These are phyloP conservation scores for Pantherophis alleghaniensis DNA, from an alignment of 2,797 vertebrate species.

Conservation along the genomic window DNA sequence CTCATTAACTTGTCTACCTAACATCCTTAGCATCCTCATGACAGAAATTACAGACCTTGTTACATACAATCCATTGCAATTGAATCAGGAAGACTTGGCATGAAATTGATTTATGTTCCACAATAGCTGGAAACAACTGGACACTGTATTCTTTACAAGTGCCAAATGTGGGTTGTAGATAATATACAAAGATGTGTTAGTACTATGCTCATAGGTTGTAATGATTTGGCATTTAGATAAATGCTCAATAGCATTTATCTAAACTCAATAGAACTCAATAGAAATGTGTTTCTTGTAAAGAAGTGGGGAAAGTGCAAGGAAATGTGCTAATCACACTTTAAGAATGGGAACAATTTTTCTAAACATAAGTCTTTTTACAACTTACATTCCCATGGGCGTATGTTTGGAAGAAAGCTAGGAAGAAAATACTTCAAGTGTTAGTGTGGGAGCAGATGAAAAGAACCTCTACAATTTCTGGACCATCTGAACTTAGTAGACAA, in stretches of 20 bases:
- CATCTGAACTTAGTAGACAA: not conserved
- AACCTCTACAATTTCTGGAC: not conserved
- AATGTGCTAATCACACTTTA: not conserved
- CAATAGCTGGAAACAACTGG: not conserved
- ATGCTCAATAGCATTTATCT: no score
- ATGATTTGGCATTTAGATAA: conserved; percentile 3
- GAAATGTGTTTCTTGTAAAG: not conserved
- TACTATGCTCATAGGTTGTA: not conserved
- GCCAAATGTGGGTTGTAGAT: not conserved
- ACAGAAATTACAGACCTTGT: not conserved
- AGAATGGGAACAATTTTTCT: not conserved
- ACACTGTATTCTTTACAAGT: not conserved
- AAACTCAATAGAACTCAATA: not conserved
- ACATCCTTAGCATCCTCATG: conserved; percentile 4
- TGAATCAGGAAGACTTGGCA: not conserved
- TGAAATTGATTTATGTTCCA: conserved; percentile 20
- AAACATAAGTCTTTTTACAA: not conserved
- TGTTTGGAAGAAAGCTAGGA: not conserved
- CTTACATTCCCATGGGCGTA: not conserved
- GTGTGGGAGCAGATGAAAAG: not conserved
- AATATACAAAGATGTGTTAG: not conserved
- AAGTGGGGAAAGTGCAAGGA: not conserved
- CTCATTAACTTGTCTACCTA: not conserved
- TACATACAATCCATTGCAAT: not conserved
- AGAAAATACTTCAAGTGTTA: not conserved